Base-by-base conservation (phyloP, 2,113 vertebrate genomes). In the Myotis brandtii region DNA sequence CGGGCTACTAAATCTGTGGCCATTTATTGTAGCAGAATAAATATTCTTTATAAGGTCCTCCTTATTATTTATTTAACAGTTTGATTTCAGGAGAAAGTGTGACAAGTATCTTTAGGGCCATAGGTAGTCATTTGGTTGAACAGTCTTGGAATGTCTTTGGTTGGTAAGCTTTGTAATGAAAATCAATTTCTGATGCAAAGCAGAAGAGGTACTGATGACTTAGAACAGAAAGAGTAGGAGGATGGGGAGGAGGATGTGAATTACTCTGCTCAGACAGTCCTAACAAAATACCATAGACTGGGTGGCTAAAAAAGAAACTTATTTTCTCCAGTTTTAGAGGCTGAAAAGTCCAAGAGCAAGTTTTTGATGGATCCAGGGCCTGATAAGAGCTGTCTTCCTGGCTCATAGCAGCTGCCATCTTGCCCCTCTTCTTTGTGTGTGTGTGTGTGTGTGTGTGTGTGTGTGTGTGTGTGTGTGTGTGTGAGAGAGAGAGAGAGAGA, bases 81-180 rank as follows among this genome's bases (percentile, higher is more conserved):
- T 92, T 4, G 2, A 46, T 54, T 95, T 93, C 66, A 76, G 9
- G 75, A 54, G 30, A 73, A 87, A 75, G 72, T n/a, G 23, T 86
- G 25, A 48, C 34, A 75, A 66, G n/a, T 69, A 20, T 52, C 17
- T 90, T 83, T 81, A 48, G 40, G 46, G 59, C 75, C 94, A n/a
- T 27, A 62, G 30, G 6, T 9, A 92, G 88, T 77, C 93, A 73
- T 96, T 96, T n/a, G 10, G 82, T 84, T 70, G 93, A n/a, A 91
- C 50, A 81, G 95, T 93, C 43, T 94, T 69, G 37, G 93, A 79
- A 87, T 88, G 89, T 27, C 87, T 96, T 27, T 13, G 12, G 64
- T 6, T 96, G 80, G 72, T 37, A 95, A 91, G 37, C 25, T 75
- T 32, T 64, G 12, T 59, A 14, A 84, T 34, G 56, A 59, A 34